Conservation (phyloP, 1,140 invertebrate genomes). For the Goniozus legneri region DNA sequence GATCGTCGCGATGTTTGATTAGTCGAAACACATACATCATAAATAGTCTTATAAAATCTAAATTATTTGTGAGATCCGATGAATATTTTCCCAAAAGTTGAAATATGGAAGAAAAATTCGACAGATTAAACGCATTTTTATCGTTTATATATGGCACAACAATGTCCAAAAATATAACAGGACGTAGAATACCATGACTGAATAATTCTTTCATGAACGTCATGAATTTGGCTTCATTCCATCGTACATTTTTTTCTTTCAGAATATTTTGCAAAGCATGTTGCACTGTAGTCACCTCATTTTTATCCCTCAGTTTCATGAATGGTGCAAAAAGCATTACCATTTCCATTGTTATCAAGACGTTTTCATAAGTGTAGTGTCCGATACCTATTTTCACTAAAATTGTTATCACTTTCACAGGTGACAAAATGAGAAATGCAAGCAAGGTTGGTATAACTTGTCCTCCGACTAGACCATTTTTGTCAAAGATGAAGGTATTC, state of each 20-base stretch:
- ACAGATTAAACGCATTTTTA: constrained; percentile 1
- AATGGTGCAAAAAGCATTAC: constrained; percentile 29
- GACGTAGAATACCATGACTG: constrained; percentile 10
- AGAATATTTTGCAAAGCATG: constrained; percentile 9
- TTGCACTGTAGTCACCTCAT: constrained; percentile 15
- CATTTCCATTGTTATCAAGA: constrained; percentile 31
- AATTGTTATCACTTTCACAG: constrained; percentile 27
- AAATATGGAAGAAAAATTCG: no score
- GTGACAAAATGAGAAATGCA: constrained; percentile 36
- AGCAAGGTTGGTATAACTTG: constrained; percentile 24
- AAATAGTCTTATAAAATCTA: no score
- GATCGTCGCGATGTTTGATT: no score
- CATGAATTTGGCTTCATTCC: constrained; percentile 24
- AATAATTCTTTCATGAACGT: constrained; percentile 21
- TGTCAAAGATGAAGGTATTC: constrained; percentile 27
- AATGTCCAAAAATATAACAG: no score
- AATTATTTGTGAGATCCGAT: no score
- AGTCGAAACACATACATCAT: no score
- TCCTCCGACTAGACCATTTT: constrained; percentile 21
- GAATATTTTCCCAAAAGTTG: no score
- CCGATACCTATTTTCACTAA: constrained; percentile 37
- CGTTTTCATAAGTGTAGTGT: constrained; percentile 19
- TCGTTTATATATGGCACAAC: constrained; percentile 31
- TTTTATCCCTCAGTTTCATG: constrained; percentile 24
- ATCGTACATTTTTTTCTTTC: constrained; percentile 16